phyloP scores from a whole-genome alignment of 2,797 vertebrate species.

The Pangasius krempfi region DNA sequence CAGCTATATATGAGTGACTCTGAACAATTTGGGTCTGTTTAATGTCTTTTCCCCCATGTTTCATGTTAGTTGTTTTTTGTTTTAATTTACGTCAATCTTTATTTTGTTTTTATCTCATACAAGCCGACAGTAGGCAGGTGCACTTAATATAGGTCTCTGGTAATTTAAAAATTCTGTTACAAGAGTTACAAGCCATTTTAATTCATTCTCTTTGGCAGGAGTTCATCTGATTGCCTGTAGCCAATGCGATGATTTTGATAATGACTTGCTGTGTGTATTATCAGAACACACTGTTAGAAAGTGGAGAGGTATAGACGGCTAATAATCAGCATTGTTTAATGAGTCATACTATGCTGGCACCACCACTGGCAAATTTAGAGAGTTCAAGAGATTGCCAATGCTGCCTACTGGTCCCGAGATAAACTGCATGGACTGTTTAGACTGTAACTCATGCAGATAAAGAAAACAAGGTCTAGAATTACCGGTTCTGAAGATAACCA shows the following conservation, averaged over 20 bases:
- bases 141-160: not conserved
- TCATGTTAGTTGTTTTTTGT: no score
- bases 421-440: not conserved
- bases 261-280: not conserved
- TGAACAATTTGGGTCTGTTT: not conserved
- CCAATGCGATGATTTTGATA: not conserved
- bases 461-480: conserved; percentile 54
- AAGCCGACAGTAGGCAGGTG: not conserved
- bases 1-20: no score
- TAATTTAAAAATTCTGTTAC: no score
- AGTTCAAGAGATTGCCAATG: not conserved
- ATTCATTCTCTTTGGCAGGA: not conserved
- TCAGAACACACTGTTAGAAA: not conserved
- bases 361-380: not conserved
- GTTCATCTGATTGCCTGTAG: not conserved
- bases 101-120: not conserved
- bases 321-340: not conserved
- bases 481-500: conserved; percentile 90
- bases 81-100: no score
- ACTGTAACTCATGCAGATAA: not conserved
- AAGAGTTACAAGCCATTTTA: not conserved
- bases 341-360: not conserved
- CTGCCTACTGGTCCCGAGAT: not conserved
- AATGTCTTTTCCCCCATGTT: not conserved
- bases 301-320: not conserved